These are phyloP conservation scores for Phyto melanocephala DNA, from an alignment of 2,888 invertebrate genomes.

Conservation along the genomic window DNA sequence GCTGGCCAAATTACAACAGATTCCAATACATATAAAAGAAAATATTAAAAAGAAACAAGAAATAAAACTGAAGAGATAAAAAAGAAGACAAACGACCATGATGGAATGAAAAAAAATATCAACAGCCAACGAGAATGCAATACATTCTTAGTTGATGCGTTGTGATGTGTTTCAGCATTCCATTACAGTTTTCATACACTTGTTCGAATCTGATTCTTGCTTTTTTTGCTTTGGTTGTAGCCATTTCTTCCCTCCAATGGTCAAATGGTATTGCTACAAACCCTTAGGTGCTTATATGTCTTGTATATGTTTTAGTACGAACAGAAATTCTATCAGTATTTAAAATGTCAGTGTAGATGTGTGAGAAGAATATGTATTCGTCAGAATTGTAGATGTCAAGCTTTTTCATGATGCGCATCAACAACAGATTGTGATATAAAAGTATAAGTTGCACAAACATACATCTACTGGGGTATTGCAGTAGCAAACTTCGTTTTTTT, in stretches of 20 bases:
- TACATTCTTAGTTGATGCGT: constrained; percentile 46
- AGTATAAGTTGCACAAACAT: background rate
- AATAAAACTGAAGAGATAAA: background rate
- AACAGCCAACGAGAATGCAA: constrained; percentile 47
- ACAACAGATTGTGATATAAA: constrained; percentile 55
- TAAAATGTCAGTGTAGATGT: background rate
- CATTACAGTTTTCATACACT: constrained; percentile 21
- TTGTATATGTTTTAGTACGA: background rate
- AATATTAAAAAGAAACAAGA: background rate
- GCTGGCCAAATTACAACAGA: no score
- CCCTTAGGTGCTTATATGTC: constrained; percentile 29
- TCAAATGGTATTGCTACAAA: constrained; percentile 44
- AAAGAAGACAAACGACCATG: background rate
- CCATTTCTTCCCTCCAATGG: constrained; percentile 54
- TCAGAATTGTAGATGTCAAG: constrained; percentile 59
- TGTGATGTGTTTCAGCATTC: constrained; percentile 48
- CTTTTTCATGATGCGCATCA: constrained; percentile 62
- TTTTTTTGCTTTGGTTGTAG: background rate
- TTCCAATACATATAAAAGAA: background rate
- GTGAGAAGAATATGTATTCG: constrained; percentile 46
- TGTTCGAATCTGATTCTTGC: constrained; percentile 7
- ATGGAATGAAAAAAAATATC: background rate
- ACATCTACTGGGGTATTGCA: background rate
- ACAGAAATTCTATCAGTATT: background rate
- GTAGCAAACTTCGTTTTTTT: background rate